These are phyloP conservation scores for Mimumesa dahlbomi DNA, from an alignment of 2,888 invertebrate species.

Conservation along the genomic window DNA sequence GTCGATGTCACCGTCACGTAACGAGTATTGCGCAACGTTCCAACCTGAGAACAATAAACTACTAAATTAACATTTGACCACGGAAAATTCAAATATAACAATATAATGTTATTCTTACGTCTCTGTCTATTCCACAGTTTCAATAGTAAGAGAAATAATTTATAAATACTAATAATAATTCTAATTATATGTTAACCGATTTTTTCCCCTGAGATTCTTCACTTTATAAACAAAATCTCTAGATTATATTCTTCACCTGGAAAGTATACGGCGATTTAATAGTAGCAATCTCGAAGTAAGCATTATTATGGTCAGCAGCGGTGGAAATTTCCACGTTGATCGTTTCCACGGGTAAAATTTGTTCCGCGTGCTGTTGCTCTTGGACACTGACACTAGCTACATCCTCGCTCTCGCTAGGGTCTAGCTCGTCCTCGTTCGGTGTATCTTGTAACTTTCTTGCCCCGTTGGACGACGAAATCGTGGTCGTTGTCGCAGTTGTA, in stretches of 20 bases:
- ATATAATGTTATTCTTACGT: too few relatives aligned
- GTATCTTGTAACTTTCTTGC: slow-evolving; percentile 72
- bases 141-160: too few relatives aligned
- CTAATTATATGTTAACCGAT: too few relatives aligned
- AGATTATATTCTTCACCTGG: slow-evolving; percentile 84
- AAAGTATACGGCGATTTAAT: slow-evolving; percentile 94
- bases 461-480: slow-evolving; percentile 34
- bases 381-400: slow-evolving; percentile 73
- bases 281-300: slow-evolving; percentile 94
- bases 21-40: slow-evolving; percentile 92
- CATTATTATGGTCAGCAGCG: slow-evolving; percentile 91
- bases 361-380: slow-evolving; percentile 73
- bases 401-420: slow-evolving; percentile 86
- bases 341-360: slow-evolving; percentile 87
- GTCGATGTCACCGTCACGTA: slow-evolving; percentile 94
- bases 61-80: background rate
- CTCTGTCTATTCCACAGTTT: too few relatives aligned
- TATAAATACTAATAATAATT: too few relatives aligned
- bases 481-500: slow-evolving; percentile 82
- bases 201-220: too few relatives aligned
- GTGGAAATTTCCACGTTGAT: slow-evolving; percentile 94
- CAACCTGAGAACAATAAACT: slow-evolving; percentile 86
- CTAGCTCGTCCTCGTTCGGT: slow-evolving; percentile 82
- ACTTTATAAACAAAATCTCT: slow-evolving; percentile 8
- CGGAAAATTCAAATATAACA: too few relatives aligned